Evolutionary conservation across 2,888 invertebrate species (phyloP).

Genomic region (Nephrocerus scutellatus): DNA sequence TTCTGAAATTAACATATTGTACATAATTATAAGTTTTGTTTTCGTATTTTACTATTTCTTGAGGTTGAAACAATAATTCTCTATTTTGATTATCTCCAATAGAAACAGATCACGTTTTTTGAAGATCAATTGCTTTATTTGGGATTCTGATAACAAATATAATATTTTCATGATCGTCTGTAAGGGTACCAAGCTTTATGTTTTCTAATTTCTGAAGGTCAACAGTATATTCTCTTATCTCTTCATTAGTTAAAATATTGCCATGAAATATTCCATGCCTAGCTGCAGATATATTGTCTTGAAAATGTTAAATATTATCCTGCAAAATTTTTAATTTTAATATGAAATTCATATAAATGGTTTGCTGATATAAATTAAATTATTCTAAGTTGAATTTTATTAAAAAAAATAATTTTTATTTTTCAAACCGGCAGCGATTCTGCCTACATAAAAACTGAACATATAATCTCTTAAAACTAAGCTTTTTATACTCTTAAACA

Average conservation of each 20-base stretch:
- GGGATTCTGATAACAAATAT: constrained; percentile 12
- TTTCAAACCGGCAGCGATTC: no score
- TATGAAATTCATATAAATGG: constrained; percentile 2
- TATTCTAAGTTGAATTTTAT: no score
- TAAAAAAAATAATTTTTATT: no score
- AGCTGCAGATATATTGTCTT: constrained; percentile 9
- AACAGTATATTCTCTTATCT: constrained; percentile 9
- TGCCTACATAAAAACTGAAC: no score
- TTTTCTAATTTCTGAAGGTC: constrained; percentile 11
- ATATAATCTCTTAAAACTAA: no score
- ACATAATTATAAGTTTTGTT: constrained; percentile 1
- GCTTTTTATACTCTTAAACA: no score
- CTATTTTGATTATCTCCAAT: constrained; percentile 1
- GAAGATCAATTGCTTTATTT: constrained; percentile 4
- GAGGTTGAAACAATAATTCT: constrained; percentile 5
- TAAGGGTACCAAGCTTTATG: constrained; percentile 7
- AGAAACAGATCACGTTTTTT: constrained; percentile 4
- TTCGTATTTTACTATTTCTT: constrained; percentile 11
- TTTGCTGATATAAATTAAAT: constrained; percentile 3
- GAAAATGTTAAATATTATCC: constrained; percentile 12
- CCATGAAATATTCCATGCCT: constrained; percentile 6
- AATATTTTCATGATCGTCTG: constrained; percentile 3
- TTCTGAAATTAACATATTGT: constrained; percentile 5
- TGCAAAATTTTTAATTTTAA: constrained; percentile 11
- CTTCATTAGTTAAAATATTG: constrained; percentile 12